Evolutionary conservation across 2,888 invertebrate species (phyloP), one percentile per base, ranked within the genome.

Genomic region (Epsilonema sp.): DNA sequence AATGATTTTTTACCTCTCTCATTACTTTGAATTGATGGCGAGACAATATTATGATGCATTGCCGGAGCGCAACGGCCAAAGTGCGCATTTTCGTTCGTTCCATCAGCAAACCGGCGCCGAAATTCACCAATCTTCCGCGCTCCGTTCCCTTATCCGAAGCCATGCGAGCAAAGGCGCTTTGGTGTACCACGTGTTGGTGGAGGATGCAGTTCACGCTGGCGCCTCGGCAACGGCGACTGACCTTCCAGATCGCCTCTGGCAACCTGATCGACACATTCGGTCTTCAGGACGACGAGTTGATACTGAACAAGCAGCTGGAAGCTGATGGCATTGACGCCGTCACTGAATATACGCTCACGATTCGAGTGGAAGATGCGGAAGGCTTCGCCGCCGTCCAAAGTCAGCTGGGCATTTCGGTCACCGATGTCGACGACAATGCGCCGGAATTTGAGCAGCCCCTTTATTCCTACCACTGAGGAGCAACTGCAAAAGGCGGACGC

Each of bases 311-410:
- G 69, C 83, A 84, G 65, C 73, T 92, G 23, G 89, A 90, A 69
- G 89, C 79, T 66, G 90, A 90, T 70, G 74, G n/a, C n/a, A n/a
- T n/a, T n/a, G n/a, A n/a, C n/a, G n/a, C 87, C 31, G 82, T 82
- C 63, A 76, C 79, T 40, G 77, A 80, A 23, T 90, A 90, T 64
- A 70, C 78, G 37, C 69, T 92, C 52, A 81, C 77, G 1, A 79
- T 90, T n/a, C 8, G 11, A 54, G 89, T 84, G 0, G 85, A 87
- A 69, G 86, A 86, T 67, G 82, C 42, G 8, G 31, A 16, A 31
- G 31, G 31, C n/a, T n/a, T n/a, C 8, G 31, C 31, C 8, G 16
- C 8, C 31, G 31, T 31, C 31, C 8, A 31, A 8, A 16, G 31
- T 16, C 8, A 8, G 31, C 31, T 31, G 8, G 31, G 16, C 48